Base-by-base conservation (phyloP, 2,113 vertebrate genomes). In the Triplophysa dalaica region DNA sequence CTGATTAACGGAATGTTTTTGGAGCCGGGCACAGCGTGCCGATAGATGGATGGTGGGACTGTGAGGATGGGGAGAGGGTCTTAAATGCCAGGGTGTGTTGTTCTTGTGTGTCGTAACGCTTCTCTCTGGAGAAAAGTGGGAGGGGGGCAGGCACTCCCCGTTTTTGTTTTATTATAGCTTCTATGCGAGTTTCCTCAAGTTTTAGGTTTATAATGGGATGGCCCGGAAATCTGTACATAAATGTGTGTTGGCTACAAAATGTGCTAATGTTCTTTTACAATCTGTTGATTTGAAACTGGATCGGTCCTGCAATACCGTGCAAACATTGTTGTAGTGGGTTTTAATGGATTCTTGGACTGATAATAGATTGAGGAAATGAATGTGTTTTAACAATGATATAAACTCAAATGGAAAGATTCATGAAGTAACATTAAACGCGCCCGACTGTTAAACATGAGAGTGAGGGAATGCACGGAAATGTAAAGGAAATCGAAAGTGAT, bases 1-100 rank as follows among this genome's bases (percentile, higher is more conserved):
- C 76, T 84, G 77, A 83, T 82, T 78, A 86, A 82, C 84, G 77
- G 54, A 85, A 83, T 84, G 84, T 81, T 84, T 82, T 78, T 81
- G 73, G 79, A 82, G 73, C 66, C 61, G 70, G 65, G 67, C 9
- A 66, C 61, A 22, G 38, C 73, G 77, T 83, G 75, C 60, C 58
- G 65, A 64, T 22, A 43, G 19, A 66, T 76, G 75, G 43, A 54
- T 68, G 79, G 77, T 78, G 81, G 48, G 43, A 65, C 50, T 62
- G 60, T 38, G 75, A 52, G 62, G 64, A 69, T 64, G 65, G 54
- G 78, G 22, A 70, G 74, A 14, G 43, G 33, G 52, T 58, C 54
- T 76, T 26, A 45, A 50, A 48, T 60, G 79, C 48, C 70, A 60
- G 79, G 70, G 26, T 24, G 50, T 69, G 58, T 79, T 61, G 29